Evolutionary conservation across 2,113 vertebrate genomes (phyloP).

Genomic region (Heliornis fulica): DNA sequence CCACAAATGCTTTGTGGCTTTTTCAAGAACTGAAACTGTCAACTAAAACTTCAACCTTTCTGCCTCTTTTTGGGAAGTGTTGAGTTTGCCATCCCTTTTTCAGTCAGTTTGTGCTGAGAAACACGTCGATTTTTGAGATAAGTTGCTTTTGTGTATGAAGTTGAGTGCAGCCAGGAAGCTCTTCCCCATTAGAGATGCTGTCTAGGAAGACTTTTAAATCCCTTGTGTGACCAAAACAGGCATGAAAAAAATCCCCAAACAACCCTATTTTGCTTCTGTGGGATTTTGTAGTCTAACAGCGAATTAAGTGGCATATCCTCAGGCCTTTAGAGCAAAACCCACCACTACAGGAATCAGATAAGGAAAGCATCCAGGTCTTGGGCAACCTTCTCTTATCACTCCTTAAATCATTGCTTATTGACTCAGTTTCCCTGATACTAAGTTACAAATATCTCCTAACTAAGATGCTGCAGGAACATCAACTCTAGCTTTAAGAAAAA

Average conservation of each 20-base stretch:
- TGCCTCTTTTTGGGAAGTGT: background rate
- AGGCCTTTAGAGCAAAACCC: background rate
- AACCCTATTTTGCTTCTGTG: background rate
- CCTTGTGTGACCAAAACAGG: background rate
- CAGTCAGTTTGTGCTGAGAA: background rate
- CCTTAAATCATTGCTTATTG: background rate
- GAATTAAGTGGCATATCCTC: background rate
- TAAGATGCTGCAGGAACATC: background rate
- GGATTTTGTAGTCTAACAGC: background rate
- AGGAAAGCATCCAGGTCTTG: background rate
- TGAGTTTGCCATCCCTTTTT: background rate
- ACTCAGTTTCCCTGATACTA: background rate
- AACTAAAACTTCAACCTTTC: background rate
- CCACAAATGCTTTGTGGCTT: background rate
- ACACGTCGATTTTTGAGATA: background rate
- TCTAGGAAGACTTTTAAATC: background rate
- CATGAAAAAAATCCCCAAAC: no score
- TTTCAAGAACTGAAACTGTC: background rate
- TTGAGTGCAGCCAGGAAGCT: background rate
- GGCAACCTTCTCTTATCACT: background rate
- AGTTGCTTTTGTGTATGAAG: background rate
- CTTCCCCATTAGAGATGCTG: background rate
- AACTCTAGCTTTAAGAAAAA: background rate
- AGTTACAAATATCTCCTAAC: background rate
- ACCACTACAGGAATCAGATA: background rate